phyloP scores from a whole-genome alignment of 35 echinoderm and acorn worm genomes.

The Heliocidaris erythrogramma region DNA sequence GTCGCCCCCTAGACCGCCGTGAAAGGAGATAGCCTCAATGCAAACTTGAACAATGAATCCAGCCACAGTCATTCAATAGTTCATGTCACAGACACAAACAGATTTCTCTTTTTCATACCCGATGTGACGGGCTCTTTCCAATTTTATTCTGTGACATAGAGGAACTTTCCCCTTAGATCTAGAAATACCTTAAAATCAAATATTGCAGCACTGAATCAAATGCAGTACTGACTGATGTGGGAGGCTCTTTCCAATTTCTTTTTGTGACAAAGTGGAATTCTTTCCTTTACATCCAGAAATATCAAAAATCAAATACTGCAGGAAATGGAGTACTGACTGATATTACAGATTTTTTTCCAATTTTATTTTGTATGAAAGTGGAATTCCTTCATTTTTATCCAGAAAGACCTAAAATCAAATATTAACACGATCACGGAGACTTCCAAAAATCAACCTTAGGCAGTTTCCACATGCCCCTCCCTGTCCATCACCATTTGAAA shows the following conservation, averaged over 20 bases:
- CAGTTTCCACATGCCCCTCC: too few relatives aligned
- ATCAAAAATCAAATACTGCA: background rate
- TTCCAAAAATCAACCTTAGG: too few relatives aligned
- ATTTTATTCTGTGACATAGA: background rate
- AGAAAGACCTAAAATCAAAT: too few relatives aligned
- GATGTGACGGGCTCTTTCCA: background rate
- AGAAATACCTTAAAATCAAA: background rate
- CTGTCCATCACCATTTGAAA: too few relatives aligned
- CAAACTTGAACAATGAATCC: background rate
- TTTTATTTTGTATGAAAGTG: too few relatives aligned
- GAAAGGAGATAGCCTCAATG: constrained; percentile 1
- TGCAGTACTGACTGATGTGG: background rate
- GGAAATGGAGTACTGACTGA: background rate
- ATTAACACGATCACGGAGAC: too few relatives aligned
- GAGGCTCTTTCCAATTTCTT: background rate
- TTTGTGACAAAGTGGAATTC: too few relatives aligned
- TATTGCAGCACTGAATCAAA: background rate
- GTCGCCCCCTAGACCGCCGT: background rate
- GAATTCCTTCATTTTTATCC: too few relatives aligned
- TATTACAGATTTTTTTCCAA: background rate
- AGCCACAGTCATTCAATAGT: background rate
- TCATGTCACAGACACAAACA: background rate
- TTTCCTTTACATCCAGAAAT: background rate
- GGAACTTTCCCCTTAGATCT: background rate
- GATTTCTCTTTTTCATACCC: background rate